Base-by-base conservation (phyloP, 1,140 invertebrate genomes). In the Chrysopa pallens region DNA sequence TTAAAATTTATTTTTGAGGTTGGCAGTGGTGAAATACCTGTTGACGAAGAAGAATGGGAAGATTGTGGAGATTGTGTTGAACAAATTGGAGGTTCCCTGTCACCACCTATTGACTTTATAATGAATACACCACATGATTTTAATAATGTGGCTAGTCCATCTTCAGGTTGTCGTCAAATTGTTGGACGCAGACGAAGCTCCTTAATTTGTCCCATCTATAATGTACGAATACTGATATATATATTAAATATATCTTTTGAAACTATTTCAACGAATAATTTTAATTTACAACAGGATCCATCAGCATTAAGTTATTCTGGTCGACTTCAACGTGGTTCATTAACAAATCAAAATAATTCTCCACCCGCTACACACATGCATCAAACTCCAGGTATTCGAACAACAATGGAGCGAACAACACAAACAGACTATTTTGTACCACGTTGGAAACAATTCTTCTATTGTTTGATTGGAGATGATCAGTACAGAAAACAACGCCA, bases 31-130 rank as follows among this genome's bases (percentile, higher is more conserved):
- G 84, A 88, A 58, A 80, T 82, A 31, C 75, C 78, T 0, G 66
- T 81, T 4, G 72, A 83, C 38, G 82, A 86, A 44, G 79, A 82
- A 1, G 81, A 85, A 48, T 84, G 77, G 77, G 76, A 80, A 46
- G 78, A 83, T 33, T 58, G 63, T 39, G 62, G 67, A 6, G 59
- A 52, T 38, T 49, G 66, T 6, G 63, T 67, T 14, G 68, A 70
- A 46, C 64, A 70, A 51, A 14, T 14, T 6, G n/a, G 39, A 36
- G 29, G 8, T 29, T 11, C 8, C 4, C 8, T 11, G 2, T 11
- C n/a, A 11, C 31, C n/a, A 11, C 8, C 31, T 11, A 6, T 11
- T 33, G 31, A 33, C 6, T 33, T 33, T 33, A 9, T 12, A 2
- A 39, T 39, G 27, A n/a, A 39, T 14, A 12, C 7, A n/a, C 17